A percentile compares a stretch with the other conserved stretches of the same genome.
phyloP scores from a whole-genome alignment of 2,797 vertebrate species.

The Peromyscus melanophrys region DNA sequence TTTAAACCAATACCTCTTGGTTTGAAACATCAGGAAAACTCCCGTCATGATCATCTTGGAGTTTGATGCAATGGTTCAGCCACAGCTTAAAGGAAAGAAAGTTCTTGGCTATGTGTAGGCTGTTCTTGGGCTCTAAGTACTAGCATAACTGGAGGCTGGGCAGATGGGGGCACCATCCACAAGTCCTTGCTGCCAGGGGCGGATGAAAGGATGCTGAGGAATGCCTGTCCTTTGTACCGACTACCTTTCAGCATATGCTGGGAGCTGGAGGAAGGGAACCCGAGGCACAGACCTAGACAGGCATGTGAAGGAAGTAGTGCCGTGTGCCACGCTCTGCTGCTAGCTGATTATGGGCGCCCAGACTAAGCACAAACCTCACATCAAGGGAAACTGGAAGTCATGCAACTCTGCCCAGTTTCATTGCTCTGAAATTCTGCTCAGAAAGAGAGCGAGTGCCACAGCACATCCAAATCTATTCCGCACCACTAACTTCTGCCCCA shows the following conservation, averaged over 20 bases:
- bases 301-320: neutral
- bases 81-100: neutral
- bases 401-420: neutral
- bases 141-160: neutral
- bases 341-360: neutral
- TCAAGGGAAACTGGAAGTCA: neutral
- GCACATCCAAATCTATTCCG: neutral
- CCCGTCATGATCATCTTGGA: neutral
- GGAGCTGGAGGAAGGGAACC: neutral
- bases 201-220: neutral
- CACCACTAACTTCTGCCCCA: neutral
- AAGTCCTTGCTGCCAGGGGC: neutral
- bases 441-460: neutral
- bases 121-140: neutral
- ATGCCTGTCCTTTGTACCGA: neutral
- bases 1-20: too few species aligned
- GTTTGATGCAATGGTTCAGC: neutral
- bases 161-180: neutral
- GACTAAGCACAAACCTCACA: neutral
- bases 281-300: neutral
- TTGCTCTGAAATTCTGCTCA: neutral
- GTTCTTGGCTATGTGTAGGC: neutral
- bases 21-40: neutral
- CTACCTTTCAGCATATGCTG: neutral
- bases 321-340: neutral